Percentiles rank a stretch among this genome's conserved stretches.
Conservation (phyloP, 64 coral and sea anemone genomes). For the Astreopora myriophthalma region DNA sequence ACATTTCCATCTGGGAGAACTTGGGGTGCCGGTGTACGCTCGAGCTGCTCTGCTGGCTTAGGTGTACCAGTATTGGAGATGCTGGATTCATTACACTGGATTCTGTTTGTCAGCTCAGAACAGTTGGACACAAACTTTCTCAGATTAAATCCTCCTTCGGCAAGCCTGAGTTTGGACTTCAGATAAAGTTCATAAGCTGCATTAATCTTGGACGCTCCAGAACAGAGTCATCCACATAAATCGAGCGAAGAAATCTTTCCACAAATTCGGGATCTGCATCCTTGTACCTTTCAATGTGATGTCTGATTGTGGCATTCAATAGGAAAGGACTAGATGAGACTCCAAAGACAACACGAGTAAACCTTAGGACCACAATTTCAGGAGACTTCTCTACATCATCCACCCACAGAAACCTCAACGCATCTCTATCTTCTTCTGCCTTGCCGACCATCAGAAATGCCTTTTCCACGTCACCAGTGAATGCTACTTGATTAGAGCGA, state of each 20-base stretch:
- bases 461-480: conserved; percentile 50
- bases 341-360: conserved; percentile 44
- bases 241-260: background rate
- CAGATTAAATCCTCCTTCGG: conserved; percentile 58
- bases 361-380: conserved; percentile 38
- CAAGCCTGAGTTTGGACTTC: conserved; percentile 30
- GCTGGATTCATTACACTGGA: background rate
- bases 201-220: background rate
- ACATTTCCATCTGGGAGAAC: background rate
- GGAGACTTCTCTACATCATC: background rate
- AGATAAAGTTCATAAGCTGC: conserved; percentile 10
- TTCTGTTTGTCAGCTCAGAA: background rate
- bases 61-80: background rate
- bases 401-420: conserved; percentile 60
- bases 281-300: conserved; percentile 50
- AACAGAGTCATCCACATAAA: conserved; percentile 31
- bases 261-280: conserved; percentile 2
- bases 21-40: background rate
- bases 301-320: conserved; percentile 32
- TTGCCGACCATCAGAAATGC: conserved; percentile 40
- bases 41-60: background rate
- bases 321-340: conserved; percentile 38
- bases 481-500: background rate
- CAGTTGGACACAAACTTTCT: conserved; percentile 51
- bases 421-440: conserved; percentile 16